These are phyloP conservation scores for Melanophora roralis DNA, from an alignment of 2,888 invertebrate genomes.

Conservation along the genomic window DNA sequence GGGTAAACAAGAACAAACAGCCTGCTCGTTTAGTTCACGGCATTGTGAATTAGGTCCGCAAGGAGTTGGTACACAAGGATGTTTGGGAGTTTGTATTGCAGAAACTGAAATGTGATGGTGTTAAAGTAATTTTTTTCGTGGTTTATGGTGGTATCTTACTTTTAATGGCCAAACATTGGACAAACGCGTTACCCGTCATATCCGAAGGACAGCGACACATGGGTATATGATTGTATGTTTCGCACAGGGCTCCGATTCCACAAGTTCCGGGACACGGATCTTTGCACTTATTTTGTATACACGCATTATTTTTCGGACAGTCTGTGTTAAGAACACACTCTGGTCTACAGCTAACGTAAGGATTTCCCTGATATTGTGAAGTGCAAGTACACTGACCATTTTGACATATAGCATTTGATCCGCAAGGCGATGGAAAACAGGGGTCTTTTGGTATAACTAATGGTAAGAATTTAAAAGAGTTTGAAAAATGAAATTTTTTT, in stretches of 20 bases:
- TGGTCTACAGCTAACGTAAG: conserved; percentile 85
- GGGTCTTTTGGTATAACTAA: conserved; percentile 75
- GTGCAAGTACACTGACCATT: conserved; percentile 83
- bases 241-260: conserved; percentile 85
- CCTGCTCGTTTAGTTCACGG: conserved; percentile 82
- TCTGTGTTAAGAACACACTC: conserved; percentile 89
- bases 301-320: conserved; percentile 85
- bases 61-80: conserved; percentile 84
- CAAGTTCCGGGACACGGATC: conserved; percentile 89
- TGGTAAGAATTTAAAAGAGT: conserved; percentile 1
- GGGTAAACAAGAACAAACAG: conserved; percentile 84
- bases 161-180: conserved; percentile 79
- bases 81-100: conserved; percentile 65
- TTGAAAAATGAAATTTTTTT: not conserved
- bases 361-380: conserved; percentile 81
- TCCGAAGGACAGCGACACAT: conserved; percentile 84
- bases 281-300: conserved; percentile 85
- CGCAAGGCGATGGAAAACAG: conserved; percentile 87
- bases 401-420: conserved; percentile 85
- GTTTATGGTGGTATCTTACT: conserved; percentile 71
- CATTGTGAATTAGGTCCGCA: conserved; percentile 89
- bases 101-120: conserved; percentile 30
- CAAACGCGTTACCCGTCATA: conserved; percentile 85
- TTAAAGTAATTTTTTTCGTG: not conserved
- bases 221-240: conserved; percentile 86